Base-by-base conservation (phyloP, 2,888 invertebrate species). In the Bellardia pandia region DNA sequence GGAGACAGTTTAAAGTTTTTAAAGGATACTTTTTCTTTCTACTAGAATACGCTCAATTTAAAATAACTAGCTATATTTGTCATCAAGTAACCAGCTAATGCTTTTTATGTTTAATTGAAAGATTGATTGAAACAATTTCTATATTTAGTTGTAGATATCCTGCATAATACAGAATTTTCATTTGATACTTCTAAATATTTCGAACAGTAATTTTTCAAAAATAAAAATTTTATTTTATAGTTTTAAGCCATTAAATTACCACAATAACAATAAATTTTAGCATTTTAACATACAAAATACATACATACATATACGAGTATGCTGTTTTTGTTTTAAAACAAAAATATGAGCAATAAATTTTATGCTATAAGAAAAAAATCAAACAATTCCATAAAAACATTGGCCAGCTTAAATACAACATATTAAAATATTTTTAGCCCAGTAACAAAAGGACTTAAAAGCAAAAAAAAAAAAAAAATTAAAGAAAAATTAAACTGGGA, bases 181-280 rank as follows among this genome's bases (percentile, higher is more conserved):
- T 9, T 23, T 8, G 8, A 23, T 23, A 16, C 56, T 56, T 45
- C 7, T 1, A 56, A 0, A 56, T 23, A 16, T 56, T 56, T 56
- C 11, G 8, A 23, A 2, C 9, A 9, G 13, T 3, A 56, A 23
- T 56, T 56, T 56, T 56, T 56, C 9, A 9, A 16, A 56, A 23
- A 56, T 56, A 56, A 56, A 56, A 23, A 56, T 9, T 37, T n/a
- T 62, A 8, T 62, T 37, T 62, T 8, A 37, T 62, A 3, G 2
- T 14, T 8, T 62, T 62, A 62, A 62, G 33, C 62, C 62, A 62
- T 56, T 40, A 56, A n/a, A 37, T 75, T 51, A 30, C 16, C 48
- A 14, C 62, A 37, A 37, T 75, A 62, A 30, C 60, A 58, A 60
- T 71, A 71, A 71, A 71, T 74, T 48, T 60, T 6, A 37, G 37